Conservation (phyloP, 2,797 vertebrate genomes). For the Trematomus bernacchii region DNA sequence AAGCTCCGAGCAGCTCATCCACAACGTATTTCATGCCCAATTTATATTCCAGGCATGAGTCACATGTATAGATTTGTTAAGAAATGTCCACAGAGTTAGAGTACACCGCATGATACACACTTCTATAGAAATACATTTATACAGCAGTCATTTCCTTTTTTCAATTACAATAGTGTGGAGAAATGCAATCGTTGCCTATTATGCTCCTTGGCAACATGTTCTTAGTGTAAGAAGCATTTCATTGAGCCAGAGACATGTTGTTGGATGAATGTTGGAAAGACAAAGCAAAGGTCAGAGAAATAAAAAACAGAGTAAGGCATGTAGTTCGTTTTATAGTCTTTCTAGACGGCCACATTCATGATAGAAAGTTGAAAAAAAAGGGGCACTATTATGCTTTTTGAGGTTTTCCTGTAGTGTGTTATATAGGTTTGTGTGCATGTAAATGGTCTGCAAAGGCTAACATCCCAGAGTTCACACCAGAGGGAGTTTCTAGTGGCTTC, state of each 20-base stretch:
- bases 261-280: neutral
- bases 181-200: neutral
- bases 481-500: no score
- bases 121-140: neutral
- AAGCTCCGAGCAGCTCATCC: constrained; percentile 22
- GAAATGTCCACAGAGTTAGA: constrained; percentile 16
- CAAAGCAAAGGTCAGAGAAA: neutral
- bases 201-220: neutral
- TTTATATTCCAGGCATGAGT: constrained; percentile 43
- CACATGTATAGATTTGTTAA: constrained; percentile 40
- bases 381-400: no score
- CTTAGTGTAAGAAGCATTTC: neutral
- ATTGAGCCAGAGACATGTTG: neutral
- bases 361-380: neutral
- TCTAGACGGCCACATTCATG: neutral
- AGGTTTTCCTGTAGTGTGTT: no score
- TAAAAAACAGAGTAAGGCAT: neutral
- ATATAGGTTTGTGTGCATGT: no score
- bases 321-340: neutral
- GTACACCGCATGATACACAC: neutral
- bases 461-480: no score
- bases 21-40: constrained; percentile 47
- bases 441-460: no score
- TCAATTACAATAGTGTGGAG: neutral
- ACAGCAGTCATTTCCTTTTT: neutral